These are phyloP conservation scores for Myrmecophaga tridactyla DNA, from an alignment of 2,113 vertebrate genomes.

Conservation along the genomic window DNA sequence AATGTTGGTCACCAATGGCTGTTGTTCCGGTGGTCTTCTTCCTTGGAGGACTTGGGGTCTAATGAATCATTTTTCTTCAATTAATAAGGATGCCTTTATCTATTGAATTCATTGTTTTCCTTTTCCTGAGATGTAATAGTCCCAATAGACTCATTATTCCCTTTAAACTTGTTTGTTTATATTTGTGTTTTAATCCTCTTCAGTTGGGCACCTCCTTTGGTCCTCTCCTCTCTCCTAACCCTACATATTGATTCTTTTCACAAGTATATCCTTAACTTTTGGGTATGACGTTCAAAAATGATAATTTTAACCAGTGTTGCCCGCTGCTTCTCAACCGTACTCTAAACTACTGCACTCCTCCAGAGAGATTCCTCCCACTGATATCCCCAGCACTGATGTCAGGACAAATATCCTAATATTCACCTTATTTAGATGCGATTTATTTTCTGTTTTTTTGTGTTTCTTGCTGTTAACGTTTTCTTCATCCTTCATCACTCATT, in stretches of 20 bases:
- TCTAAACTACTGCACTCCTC: background rate
- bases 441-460: background rate
- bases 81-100: background rate
- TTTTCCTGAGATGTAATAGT: background rate
- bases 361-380: background rate
- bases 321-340: background rate
- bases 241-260: background rate
- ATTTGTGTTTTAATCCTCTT: background rate
- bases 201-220: rapidly evolving
- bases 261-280: background rate
- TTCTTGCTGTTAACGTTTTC: background rate
- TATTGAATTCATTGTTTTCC: background rate
- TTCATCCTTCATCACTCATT: background rate
- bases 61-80: background rate
- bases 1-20: background rate
- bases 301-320: background rate
- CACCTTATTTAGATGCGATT: background rate
- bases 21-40: background rate
- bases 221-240: background rate
- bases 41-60: background rate
- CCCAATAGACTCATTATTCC: background rate
- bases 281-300: background rate
- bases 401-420: background rate
- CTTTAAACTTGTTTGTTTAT: background rate
- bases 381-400: background rate